Evolutionary conservation across 2,797 vertebrate genomes (phyloP), one percentile per base, ranked within the genome.

Genomic region (Scolopax bukidnonensis): DNA sequence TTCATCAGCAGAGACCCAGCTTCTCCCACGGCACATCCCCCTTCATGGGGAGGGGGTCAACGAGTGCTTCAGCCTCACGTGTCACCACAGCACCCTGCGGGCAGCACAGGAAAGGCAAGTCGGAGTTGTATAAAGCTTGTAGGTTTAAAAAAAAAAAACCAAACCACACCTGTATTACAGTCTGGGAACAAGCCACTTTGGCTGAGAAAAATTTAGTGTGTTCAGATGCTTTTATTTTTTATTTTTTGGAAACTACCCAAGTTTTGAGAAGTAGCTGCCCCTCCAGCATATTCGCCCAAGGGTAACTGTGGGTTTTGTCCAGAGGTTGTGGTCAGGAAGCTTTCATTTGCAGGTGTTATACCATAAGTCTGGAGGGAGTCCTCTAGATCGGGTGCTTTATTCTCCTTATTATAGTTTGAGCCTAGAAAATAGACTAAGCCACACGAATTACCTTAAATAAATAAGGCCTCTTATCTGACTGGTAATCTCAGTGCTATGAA

Each of bases 391-490:
- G 15, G 18, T 15, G 27, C 24, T 54, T 76, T 25, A 48, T 59
- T 59, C 33, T 65, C 47, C 50, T 50, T 38, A 10, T 15, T 67
- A 40, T 54, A 24, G 28, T 78, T 77, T 15, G 47, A 69, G n/a
- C 70, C 33, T 2, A 21, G 54, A 69, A 88, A 81, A 25, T 11
- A 38, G 68, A 33, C 20, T n/a, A 51, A 85, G n/a, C 45, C 65
- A 73, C 32, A 30, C 18, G 19, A 78, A 90, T 63, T 93, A 84
- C 21, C 41, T 71, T 51, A 53, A 74, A 92, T 38, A 82, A 92
- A 87, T 30, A 80, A 8, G 8, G 12, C 7, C 24, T 63, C 84
- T 23, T 75, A 63, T 84, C 83, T 87, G 47, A 33, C 0, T 81
- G 54, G 43, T 17, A 54, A 97, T 63, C 83, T 63, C 47, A 90